Evolutionary conservation across 2,797 vertebrate genomes (phyloP), one percentile per base, ranked within the genome.

Genomic region (Pitangus sulphuratus): DNA sequence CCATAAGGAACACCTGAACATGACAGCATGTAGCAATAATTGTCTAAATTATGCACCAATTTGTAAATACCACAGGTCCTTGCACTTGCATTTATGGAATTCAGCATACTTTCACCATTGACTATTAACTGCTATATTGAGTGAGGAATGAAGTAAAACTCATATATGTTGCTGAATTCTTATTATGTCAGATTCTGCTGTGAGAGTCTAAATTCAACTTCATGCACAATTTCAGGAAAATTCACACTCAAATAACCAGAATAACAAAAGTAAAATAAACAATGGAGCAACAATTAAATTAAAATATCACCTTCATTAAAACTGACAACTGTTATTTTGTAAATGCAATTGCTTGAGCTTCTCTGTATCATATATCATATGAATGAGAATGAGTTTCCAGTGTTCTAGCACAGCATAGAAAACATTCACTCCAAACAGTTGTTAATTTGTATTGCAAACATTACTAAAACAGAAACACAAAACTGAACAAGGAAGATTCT

Each of bases 281-380:
- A 86, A 80, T 61, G 39, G 66, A 66, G 45, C 35, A 84, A 61
- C 26, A 56, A 24, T 51, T 64, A 84, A 80, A 86, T 70, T 12
- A 83, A 91, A 92, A 78, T 88, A 91, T 80, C 15, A 79, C 19
- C 33, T 70, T 33, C 33, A 76, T 57, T 56, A 91, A 94, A 94
- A 85, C 37, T 70, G 82, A 60, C 57, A 81, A 53, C 35, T 19
- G 18, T 70, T 90, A 51, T 71, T 93, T 91, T 89, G 28, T 64
- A 81, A 94, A 78, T 17, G 20, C 21, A 89, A 80, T 89, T 89
- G 80, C 66, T 71, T 77, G 48, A 50, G 12, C 66, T 22, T 26
- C 16, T 68, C 31, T 71, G 4, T 40, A 57, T 74, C 18, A n/a
- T 14, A 47, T n/a, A 60, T 68, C 11, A 82, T 50, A 31, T 26